Conservation (phyloP, 2,888 invertebrate species). For the Tetramorium bicarinatum region DNA sequence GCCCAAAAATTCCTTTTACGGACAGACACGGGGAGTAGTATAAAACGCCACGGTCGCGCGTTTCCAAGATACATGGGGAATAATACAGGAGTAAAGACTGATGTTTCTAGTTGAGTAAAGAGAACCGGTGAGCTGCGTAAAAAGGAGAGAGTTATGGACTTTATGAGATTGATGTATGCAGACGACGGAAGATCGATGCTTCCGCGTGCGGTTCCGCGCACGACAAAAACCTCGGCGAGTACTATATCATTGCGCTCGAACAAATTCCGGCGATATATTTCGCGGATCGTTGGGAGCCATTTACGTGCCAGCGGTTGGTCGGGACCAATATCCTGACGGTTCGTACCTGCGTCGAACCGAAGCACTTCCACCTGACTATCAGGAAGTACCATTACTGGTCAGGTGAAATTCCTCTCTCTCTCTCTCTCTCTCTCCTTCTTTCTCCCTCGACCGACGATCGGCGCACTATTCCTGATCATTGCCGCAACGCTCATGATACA, state of each 20-base stretch:
- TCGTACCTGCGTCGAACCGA: conserved; percentile 42
- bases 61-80: not conserved
- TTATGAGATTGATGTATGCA: not conserved
- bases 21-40: not conserved
- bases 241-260: not conserved
- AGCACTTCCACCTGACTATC: conserved; percentile 60
- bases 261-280: conserved; percentile 49
- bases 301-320: conserved; percentile 47
- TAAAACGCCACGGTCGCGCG: not conserved
- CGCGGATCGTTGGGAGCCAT: conserved; percentile 38
- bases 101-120: not conserved
- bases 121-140: not conserved
- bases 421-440: conserved; percentile 29
- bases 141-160: not conserved
- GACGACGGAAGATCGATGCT: conserved; percentile 11
- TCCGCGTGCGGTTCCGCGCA: not conserved
- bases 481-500: conserved; percentile 50
- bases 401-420: conserved; percentile 63
- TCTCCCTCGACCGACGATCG: conserved; percentile 38
- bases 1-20: not conserved
- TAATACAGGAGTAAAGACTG: not conserved
- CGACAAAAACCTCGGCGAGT: conserved; percentile 14
- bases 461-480: conserved; percentile 45
- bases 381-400: conserved; percentile 66
- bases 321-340: not conserved